Conservation (phyloP, 2,888 invertebrate species). For the Eledone cirrhosa region DNA sequence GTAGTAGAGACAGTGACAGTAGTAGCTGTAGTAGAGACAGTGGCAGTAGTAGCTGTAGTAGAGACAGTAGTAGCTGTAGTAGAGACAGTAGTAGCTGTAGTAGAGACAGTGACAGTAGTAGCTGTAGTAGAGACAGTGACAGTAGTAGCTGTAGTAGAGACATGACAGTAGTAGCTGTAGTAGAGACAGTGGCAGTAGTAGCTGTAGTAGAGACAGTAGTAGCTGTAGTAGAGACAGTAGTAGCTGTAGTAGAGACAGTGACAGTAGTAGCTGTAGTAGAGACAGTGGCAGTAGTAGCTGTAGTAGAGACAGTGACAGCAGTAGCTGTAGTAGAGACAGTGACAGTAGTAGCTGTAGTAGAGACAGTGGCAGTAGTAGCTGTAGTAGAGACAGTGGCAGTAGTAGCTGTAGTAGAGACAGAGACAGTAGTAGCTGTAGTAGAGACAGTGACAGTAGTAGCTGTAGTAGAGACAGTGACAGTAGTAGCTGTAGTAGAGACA, state of each 20-base stretch:
- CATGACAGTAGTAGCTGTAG: not conserved
- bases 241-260: not conserved
- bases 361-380: no score
- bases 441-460: not conserved
- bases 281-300: no score
- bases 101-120: not conserved
- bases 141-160: not conserved
- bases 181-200: no score
- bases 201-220: not conserved
- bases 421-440: not conserved
- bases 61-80: not conserved
- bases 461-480: not conserved
- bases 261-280: not conserved
- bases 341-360: not conserved
- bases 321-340: not conserved
- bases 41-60: not conserved
- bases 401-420: no score
- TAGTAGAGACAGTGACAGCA: not conserved
- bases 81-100: not conserved
- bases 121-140: not conserved
- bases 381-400: no score
- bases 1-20: constrained; percentile 3
- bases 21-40: no score
- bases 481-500: not conserved
- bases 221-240: not conserved